A percentile compares a stretch with the other conserved stretches of the same genome.
Conservation (phyloP, 2,888 invertebrate genomes). For the Synanthedon tipuliformis region DNA sequence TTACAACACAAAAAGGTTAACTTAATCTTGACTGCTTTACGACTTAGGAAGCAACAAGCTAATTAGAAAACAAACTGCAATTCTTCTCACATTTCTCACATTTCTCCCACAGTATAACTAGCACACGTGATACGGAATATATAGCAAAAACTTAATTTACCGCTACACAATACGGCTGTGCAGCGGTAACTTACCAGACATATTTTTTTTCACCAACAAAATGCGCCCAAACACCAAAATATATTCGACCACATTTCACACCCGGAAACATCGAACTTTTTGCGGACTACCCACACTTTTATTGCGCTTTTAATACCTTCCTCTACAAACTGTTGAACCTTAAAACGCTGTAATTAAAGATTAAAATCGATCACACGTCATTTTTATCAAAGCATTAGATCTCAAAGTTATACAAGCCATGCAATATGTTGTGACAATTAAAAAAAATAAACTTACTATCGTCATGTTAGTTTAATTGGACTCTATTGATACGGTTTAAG, state of each 20-base stretch:
- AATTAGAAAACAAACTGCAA: conserved; percentile 41
- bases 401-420: conserved; percentile 4
- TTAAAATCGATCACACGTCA: too few relatives aligned
- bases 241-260: conserved; percentile 56
- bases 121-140: conserved; percentile 11
- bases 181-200: conserved; percentile 20
- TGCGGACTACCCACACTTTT: conserved; percentile 7
- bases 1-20: neutral
- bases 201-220: conserved; percentile 36
- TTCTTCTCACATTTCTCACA: conserved; percentile 37
- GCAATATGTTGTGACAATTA: conserved; percentile 19
- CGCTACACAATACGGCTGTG: neutral
- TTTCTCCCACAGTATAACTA: conserved; percentile 16
- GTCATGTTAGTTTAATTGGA: too few relatives aligned
- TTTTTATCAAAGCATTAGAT: too few relatives aligned
- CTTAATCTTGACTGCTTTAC: neutral
- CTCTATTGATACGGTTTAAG: too few relatives aligned
- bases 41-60: conserved; percentile 9
- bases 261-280: conserved; percentile 55
- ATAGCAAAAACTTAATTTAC: conserved; percentile 20
- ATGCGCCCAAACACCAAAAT: conserved; percentile 47
- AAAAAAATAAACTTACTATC: conserved; percentile 7
- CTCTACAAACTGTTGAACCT: too few relatives aligned
- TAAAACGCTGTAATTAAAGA: too few relatives aligned
- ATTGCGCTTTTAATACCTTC: neutral